Conservation (phyloP, 2,797 vertebrate species). For the Rallus crepitans region DNA sequence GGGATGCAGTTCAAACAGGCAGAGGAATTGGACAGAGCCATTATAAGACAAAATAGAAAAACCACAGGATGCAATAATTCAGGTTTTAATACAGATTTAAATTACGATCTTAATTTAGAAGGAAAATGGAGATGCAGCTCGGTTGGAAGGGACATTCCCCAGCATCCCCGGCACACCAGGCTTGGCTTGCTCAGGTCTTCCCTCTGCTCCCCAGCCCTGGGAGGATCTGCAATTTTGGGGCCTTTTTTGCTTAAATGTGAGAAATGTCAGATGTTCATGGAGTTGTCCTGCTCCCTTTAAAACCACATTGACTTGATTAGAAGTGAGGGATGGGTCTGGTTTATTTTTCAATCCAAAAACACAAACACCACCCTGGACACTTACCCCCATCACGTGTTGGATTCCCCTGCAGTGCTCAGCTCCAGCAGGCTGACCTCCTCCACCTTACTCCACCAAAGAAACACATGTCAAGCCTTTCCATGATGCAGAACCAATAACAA, state of each 20-base stretch:
- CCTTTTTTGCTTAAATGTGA: not conserved
- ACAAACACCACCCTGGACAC: not conserved
- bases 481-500: not conserved
- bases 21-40: not conserved
- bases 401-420: not conserved
- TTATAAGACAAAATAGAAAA: not conserved
- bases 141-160: not conserved
- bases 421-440: not conserved
- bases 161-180: accelerated
- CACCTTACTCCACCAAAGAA: not conserved
- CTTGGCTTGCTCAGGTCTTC: not conserved
- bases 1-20: not conserved
- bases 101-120: not conserved
- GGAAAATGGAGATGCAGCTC: not conserved
- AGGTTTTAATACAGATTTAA: not conserved
- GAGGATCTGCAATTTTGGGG: not conserved
- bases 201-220: accelerated
- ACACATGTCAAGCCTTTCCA: not conserved
- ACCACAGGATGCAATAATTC: not conserved
- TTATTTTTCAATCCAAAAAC: not conserved
- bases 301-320: not conserved
- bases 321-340: not conserved
- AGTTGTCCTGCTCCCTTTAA: not conserved
- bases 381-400: accelerated
- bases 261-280: not conserved